Evolutionary conservation across 1,140 invertebrate species (phyloP).

Genomic region (Trypoxylus dichotomus): DNA sequence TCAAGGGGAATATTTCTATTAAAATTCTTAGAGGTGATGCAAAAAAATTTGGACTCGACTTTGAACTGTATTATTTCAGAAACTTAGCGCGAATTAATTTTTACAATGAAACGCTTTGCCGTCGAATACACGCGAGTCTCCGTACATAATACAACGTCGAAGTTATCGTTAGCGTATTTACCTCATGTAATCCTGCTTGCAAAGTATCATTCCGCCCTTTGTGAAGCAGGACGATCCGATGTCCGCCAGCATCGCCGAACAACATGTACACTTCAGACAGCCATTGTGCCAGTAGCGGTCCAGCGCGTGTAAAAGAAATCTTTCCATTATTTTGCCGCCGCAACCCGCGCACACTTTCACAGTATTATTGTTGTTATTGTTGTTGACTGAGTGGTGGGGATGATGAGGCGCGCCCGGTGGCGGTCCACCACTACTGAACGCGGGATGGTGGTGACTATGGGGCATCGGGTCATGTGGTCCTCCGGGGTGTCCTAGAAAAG

Average conservation of each 20-base stretch:
- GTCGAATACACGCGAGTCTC: neutral
- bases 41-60: too few relatives aligned
- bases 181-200: constrained; percentile 92
- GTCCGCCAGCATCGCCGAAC: constrained; percentile 81
- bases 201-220: constrained; percentile 89
- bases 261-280: constrained; percentile 90
- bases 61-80: too few relatives aligned
- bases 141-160: neutral
- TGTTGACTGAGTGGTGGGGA: constrained; percentile 54
- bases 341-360: constrained; percentile 68
- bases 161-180: constrained; percentile 56
- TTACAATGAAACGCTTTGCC: neutral
- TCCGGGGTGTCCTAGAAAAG: constrained; percentile 46
- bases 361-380: constrained; percentile 62
- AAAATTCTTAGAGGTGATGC: too few relatives aligned
- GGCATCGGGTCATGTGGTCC: constrained; percentile 45
- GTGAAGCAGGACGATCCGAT: constrained; percentile 88
- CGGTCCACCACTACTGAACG: constrained; percentile 45
- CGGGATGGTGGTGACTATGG: constrained; percentile 50
- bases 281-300: constrained; percentile 93
- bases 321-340: constrained; percentile 81
- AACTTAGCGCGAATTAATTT: neutral
- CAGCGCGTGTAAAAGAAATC: constrained; percentile 83
- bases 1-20: too few relatives aligned
- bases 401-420: constrained; percentile 55